Evolutionary conservation across 2,797 vertebrate genomes (phyloP), one percentile per base, ranked within the genome.

Genomic region (Salarias fasciatus): DNA sequence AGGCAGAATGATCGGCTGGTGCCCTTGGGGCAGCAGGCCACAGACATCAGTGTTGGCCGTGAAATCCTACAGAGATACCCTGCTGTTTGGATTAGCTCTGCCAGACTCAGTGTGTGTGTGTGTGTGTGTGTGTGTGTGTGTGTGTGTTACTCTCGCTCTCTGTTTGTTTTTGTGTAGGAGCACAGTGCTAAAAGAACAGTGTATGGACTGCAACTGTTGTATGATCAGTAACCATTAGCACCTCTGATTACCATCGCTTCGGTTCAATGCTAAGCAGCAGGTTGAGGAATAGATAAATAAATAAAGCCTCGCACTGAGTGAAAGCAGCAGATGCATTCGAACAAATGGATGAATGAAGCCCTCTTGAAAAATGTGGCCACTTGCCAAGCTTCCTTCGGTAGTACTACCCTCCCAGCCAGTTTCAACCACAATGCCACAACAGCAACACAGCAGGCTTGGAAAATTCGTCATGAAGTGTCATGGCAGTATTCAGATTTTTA

Each of bases 31-130:
- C 85, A 71, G 13, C 0, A 14, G 70, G 72, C 69, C 79, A 79
- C 75, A 29, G 63, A 82, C 72, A 81, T 79, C 70, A 76, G 49
- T 78, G 66, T 63, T 45, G 74, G 69, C 51, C 8, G 43, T 70
- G 73, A 78, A 80, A 66, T 55, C 59, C 61, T 15, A 48, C 78
- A 28, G 52, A 82, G 76, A 70, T 82, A 63, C 58, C 70, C 74
- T 77, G 80, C 83, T 85, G 74, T 74, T 83, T 83, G 66, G 58
- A 82, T 86, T 72, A 83, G 62, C 46, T 47, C 66, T 69, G 71
- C 73, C 66, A 69, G 63, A 69, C 65, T 35, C 35, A 12, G 42
- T 70, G 58, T 57, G 36, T 53, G 24, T 45, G 13, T 57, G 29
- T 59, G 12, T 57, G 36, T 38, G 11, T 7, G 9, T 38, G 36